phyloP scores from a whole-genome alignment of 2,888 invertebrate species.

The Archips xylosteana region DNA sequence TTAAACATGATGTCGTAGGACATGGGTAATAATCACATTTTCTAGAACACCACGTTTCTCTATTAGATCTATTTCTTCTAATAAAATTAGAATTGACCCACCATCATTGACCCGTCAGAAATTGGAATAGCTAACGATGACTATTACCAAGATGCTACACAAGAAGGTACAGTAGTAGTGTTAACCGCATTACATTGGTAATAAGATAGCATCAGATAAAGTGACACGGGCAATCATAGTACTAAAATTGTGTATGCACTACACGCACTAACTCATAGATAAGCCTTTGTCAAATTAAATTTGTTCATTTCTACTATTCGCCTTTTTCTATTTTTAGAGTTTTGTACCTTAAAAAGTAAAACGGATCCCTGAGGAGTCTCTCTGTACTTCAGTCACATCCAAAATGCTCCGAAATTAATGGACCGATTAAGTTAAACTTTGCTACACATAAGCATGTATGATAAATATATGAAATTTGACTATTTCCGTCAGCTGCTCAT shows the following conservation, averaged over 20 bases:
- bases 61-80: not conserved
- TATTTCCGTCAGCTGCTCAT: too few relatives aligned
- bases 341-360: too few relatives aligned
- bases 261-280: too few relatives aligned
- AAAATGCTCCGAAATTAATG: too few relatives aligned
- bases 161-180: not conserved
- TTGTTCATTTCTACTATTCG: too few relatives aligned
- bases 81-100: not conserved
- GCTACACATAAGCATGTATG: too few relatives aligned
- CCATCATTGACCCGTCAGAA: not conserved
- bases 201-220: constrained; percentile 52
- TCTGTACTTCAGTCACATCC: too few relatives aligned
- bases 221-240: constrained; percentile 44
- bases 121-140: not conserved
- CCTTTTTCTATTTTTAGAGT: too few relatives aligned
- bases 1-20: not conserved
- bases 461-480: too few relatives aligned
- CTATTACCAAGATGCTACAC: not conserved
- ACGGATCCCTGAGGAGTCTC: too few relatives aligned
- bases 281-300: too few relatives aligned
- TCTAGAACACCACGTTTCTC: not conserved
- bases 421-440: too few relatives aligned
- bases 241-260: not conserved
- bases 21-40: not conserved
- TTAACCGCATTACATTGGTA: constrained; percentile 45